phyloP scores from a whole-genome alignment of 2,797 vertebrate species.

The Babyrousa celebensis region DNA sequence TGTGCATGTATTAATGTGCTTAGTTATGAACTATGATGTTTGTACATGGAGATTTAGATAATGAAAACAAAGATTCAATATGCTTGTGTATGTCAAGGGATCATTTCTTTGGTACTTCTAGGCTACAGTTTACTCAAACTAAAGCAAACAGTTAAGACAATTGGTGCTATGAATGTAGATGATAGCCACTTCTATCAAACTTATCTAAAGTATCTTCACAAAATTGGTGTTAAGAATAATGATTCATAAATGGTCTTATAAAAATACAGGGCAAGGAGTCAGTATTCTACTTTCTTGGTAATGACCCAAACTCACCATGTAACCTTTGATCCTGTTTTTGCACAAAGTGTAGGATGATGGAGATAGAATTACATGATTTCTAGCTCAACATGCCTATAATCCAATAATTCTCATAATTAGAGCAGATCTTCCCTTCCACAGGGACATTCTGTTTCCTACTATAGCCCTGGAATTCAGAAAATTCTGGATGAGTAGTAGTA shows the following conservation, averaged over 20 bases:
- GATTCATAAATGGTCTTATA: conserved; percentile 47
- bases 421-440: conserved; percentile 16
- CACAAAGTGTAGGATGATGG: background rate
- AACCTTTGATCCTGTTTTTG: conserved; percentile 11
- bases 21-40: background rate
- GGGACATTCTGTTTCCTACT: conserved; percentile 22
- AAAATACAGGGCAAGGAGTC: background rate
- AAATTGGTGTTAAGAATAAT: conserved; percentile 22
- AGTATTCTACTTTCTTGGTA: conserved; percentile 22
- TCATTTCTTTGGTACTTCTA: conserved; percentile 5
- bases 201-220: background rate
- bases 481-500: conserved; percentile 30
- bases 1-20: background rate
- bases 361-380: background rate
- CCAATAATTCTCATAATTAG: conserved; percentile 30
- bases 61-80: background rate
- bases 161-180: background rate
- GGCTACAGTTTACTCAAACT: background rate
- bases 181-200: background rate
- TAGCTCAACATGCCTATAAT: background rate
- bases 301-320: background rate
- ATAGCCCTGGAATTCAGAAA: conserved; percentile 25
- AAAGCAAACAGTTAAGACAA: background rate
- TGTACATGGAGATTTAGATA: background rate
- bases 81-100: background rate